phyloP scores from a whole-genome alignment of 2,113 vertebrate genomes.

The Perca fluviatilis region DNA sequence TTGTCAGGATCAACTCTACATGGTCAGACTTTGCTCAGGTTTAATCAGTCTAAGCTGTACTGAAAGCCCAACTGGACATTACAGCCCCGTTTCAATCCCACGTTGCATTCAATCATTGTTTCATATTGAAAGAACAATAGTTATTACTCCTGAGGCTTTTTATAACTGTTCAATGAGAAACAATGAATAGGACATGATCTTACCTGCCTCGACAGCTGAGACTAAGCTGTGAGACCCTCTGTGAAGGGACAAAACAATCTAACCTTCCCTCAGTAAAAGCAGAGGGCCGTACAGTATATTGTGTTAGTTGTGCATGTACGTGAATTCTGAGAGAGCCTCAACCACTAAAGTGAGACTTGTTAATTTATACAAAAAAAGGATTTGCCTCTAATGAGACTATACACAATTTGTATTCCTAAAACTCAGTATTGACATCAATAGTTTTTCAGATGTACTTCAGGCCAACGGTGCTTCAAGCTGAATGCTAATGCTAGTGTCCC shows the following conservation, averaged over 20 bases:
- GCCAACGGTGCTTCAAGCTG: neutral
- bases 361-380: too few species aligned
- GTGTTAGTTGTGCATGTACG: too few species aligned
- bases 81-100: neutral
- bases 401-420: neutral
- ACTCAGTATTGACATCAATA: neutral
- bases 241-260: too few species aligned
- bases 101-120: neutral
- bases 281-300: too few species aligned
- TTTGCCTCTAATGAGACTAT: too few species aligned
- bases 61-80: neutral
- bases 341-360: too few species aligned
- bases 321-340: too few species aligned
- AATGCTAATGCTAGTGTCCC: neutral
- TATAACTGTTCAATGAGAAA: conserved; percentile 14
- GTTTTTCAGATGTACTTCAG: neutral
- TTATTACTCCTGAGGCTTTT: conserved; percentile 1
- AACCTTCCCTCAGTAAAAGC: too few species aligned
- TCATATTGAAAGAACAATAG: neutral
- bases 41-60: neutral
- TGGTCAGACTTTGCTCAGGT: neutral
- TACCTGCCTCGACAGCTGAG: neutral
- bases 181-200: conserved; percentile 11
- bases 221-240: too few species aligned
- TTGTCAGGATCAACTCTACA: neutral